A percentile compares a stretch with the other conserved stretches of the same genome.
Evolutionary conservation across 2,113 vertebrate species (phyloP).

Genomic region (Hylia prasina): DNA sequence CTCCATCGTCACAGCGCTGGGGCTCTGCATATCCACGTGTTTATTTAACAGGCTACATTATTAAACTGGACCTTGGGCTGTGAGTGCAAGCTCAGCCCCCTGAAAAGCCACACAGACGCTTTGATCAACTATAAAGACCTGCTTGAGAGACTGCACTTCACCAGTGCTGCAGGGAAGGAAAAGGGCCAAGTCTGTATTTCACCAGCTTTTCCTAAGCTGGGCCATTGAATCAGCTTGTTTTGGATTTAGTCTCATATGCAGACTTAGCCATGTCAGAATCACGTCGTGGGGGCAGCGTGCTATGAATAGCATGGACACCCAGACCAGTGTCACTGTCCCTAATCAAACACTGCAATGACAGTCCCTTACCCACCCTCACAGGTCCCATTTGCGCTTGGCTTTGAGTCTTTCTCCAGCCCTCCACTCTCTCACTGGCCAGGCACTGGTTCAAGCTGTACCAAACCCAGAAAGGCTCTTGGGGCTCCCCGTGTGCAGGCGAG

Average conservation of each 20-base stretch:
- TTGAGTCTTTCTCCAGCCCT: not conserved
- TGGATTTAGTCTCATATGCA: not conserved
- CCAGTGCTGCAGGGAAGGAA: not conserved
- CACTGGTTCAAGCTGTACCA: not conserved
- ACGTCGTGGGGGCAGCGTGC: accelerated
- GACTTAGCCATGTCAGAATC: not conserved
- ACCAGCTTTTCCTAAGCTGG: constrained; percentile 20
- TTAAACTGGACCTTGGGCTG: constrained; percentile 45
- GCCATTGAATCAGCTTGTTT: not conserved
- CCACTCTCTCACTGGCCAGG: accelerated
- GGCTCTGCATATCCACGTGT: constrained; percentile 45
- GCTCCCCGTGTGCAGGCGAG: accelerated
- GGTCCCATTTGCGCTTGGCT: not conserved
- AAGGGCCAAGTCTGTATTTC: not conserved
- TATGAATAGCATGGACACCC: not conserved
- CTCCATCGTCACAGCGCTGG: constrained; percentile 52
- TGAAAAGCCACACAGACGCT: constrained; percentile 2
- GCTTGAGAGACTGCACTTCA: not conserved
- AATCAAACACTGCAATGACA: accelerated
- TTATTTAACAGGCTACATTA: constrained; percentile 60
- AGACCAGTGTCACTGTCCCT: not conserved
- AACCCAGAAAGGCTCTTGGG: not conserved
- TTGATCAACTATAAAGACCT: constrained; percentile 33
- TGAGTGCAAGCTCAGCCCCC: constrained; percentile 24
- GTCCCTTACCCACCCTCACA: not conserved